Base-by-base conservation (phyloP, 1,140 invertebrate species). In the Maniola jurtina region DNA sequence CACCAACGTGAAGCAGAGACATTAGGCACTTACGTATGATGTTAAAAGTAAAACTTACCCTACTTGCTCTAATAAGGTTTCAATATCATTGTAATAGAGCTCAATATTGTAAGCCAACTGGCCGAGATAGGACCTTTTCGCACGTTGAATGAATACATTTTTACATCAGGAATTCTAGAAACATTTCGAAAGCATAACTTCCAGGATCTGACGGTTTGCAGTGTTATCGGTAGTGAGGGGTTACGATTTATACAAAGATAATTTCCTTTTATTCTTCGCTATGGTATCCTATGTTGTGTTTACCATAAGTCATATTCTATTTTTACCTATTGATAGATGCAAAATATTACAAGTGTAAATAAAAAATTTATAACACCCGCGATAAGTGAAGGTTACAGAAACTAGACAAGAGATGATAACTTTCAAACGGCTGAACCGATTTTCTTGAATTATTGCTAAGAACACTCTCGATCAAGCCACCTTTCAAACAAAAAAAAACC, bases 101-200 rank as follows among this genome's bases (percentile, higher is more conserved):
- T 45, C 42, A 45, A n/a, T 45, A 9, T 45, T 45, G 9, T 5
- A 45, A 13, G 13, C 13, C 42, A 45, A n/a, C 1, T 1, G 5
- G 10, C 1, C 5, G 5, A 45, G 42, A 45, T 38, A 38, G 13
- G 13, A 45, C 13, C 42, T 45, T 45, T 11, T 45, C 5, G 13
- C 1, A 13, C 5, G 1, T 13, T 45, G 13, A 45, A 45, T 25
- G 42, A 11, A 11, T 45, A 45, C 13, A 45, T 45, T 68, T 63
- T 70, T 70, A 73, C 68, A 66, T 66, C 48, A 70, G 57, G 66
- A 73, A 70, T 73, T 73, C 72, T 66, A 73, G 47, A 57, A 70
- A 55, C 50, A 64, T 36, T 58, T 63, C 58, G 55, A 48, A 59
- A 62, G 59, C 63, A 72, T 69, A 55, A 69, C 63, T 72, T 69